Evolutionary conservation across 1,140 invertebrate species (phyloP), one percentile per base, ranked within the genome.

Genomic region (Pomacea maculata): DNA sequence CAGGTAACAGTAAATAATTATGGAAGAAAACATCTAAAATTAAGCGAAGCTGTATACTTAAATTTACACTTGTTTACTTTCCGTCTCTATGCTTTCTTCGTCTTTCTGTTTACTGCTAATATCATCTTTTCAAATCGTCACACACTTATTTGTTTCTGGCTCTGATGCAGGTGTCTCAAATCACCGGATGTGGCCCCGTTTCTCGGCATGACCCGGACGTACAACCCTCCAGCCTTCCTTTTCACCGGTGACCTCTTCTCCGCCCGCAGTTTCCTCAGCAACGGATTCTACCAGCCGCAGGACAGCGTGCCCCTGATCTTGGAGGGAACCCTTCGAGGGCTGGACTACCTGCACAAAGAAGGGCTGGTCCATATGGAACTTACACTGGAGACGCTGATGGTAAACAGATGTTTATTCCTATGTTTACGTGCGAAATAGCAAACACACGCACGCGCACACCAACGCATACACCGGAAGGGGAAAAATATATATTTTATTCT

Each of bases 361-460:
- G 83, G 83, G 15, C 77, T 88, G 17, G 86, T 88, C 15, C 87
- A 88, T 74, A 86, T 87, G 85, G 87, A 88, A 73, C 83, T 88
- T 14, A 84, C 85, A 19, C 82, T 86, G 63, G 85, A 88, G 68
- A 88, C 86, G 12, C 75, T 88, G 25, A 86, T 85, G 79, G 87
- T 88, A 76, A 81, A 83, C 80, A n/a, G 19, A 21, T 21, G 71
- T 64, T 45, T 25, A 1, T 71, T 0, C 54, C 45, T 10, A 12
- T 80, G 14, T 61, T 63, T 9, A 73, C 25, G 73, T 72, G n/a
- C 55, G 10, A 34, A 45, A 55, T 80, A 45, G 67, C 15, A 14
- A 14, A 25, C 25, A 25, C 25, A 25, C 10, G 15, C 21, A n/a
- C 21, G n/a, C 21, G 17, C n/a, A 25, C 54, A 74, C n/a, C 21